These are phyloP conservation scores for Mugil cephalus DNA, from an alignment of 2,113 vertebrate genomes.

Conservation along the genomic window DNA sequence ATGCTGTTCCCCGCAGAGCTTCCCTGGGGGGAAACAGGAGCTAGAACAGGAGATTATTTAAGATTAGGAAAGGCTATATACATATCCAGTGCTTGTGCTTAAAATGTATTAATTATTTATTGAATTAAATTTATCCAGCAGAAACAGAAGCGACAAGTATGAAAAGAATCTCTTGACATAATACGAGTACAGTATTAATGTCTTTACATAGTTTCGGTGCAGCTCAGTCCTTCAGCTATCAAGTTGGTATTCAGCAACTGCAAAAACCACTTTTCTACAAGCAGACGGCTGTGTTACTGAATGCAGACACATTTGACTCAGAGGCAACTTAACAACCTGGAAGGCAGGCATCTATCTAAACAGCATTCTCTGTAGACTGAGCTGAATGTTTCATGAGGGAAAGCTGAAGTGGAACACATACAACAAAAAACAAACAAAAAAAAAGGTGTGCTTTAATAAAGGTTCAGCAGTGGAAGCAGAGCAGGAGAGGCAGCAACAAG, in stretches of 20 bases:
- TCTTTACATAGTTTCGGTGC: constrained; percentile 14
- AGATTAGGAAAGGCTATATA: not conserved
- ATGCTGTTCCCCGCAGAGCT: not conserved
- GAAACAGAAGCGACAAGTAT: not conserved
- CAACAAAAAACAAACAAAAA: constrained; percentile 4
- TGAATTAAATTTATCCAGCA: constrained; percentile 3
- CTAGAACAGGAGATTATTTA: not conserved
- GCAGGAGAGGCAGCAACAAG: constrained; percentile 18
- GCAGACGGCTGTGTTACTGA: constrained; percentile 29
- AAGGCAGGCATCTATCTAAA: constrained; percentile 45
- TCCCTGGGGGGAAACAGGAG: not conserved
- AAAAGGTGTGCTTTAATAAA: constrained; percentile 41
- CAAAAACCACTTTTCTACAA: constrained; percentile 28
- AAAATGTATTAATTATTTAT: no score
- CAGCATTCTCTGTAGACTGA: constrained; percentile 29
- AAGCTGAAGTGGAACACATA: constrained; percentile 38
- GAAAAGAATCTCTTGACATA: constrained; percentile 7
- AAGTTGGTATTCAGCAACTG: constrained; percentile 44
- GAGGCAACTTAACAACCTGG: constrained; percentile 46
- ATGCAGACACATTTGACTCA: constrained; percentile 35
- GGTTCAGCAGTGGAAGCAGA: constrained; percentile 29
- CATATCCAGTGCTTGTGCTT: not conserved
- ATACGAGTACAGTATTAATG: not conserved
- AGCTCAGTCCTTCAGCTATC: not conserved
- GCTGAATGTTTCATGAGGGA: constrained; percentile 51